These are phyloP conservation scores for Spinibarbus caldwelli DNA, from an alignment of 2,797 vertebrate species.

Conservation along the genomic window DNA sequence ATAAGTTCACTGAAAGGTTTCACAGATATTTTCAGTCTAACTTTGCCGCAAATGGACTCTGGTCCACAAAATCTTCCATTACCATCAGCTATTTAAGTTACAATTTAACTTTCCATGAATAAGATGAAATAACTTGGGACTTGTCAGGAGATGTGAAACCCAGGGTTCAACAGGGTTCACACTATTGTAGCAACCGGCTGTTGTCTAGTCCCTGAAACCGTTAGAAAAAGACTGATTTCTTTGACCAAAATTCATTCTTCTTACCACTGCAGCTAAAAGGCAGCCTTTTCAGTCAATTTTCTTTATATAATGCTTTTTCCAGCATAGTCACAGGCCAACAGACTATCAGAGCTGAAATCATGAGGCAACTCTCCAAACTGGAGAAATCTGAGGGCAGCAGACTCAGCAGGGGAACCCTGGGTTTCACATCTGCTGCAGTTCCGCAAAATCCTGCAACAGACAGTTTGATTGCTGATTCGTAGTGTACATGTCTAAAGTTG, in stretches of 20 bases:
- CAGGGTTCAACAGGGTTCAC: background rate
- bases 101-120: background rate
- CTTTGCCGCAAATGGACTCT: background rate
- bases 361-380: slow-evolving; percentile 31
- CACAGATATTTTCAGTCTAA: background rate
- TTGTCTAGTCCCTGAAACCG: background rate
- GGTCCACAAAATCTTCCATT: background rate
- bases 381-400: slow-evolving; percentile 20
- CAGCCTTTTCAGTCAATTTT: background rate
- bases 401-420: slow-evolving; percentile 14
- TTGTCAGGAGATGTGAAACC: background rate
- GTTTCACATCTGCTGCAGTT: slow-evolving; percentile 30
- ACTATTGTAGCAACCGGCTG: background rate
- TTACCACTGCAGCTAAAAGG: slow-evolving; percentile 4
- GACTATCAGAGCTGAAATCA: slow-evolving; percentile 29
- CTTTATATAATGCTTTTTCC: slow-evolving; percentile 13
- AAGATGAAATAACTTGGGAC: background rate
- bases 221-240: background rate
- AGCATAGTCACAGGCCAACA: background rate
- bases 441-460: slow-evolving; percentile 15
- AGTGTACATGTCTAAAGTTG: background rate
- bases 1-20: background rate
- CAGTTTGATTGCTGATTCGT: slow-evolving; percentile 10
- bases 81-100: background rate
- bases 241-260: background rate